Percentiles rank a stretch among this genome's conserved stretches.
These are phyloP conservation scores for Coleophora flavipennella DNA, from an alignment of 2,888 invertebrate genomes.

Conservation along the genomic window DNA sequence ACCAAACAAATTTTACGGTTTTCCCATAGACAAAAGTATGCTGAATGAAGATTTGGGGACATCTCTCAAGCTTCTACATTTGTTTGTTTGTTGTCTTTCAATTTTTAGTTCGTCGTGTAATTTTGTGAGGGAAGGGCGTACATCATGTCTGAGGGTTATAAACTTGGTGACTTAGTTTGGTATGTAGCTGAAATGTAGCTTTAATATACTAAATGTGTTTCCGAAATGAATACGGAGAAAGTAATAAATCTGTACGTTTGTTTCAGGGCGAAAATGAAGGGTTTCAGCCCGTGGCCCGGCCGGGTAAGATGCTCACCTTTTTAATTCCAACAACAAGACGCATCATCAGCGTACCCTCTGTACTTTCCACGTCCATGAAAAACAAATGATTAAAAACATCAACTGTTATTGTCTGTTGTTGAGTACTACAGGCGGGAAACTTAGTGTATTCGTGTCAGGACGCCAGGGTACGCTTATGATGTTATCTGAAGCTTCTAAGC, in stretches of 20 bases:
- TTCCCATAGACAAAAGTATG: conserved; percentile 32
- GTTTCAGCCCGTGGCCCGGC: conserved; percentile 97
- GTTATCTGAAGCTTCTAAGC: neutral
- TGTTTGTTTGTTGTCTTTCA: conserved; percentile 27
- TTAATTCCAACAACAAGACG: neutral
- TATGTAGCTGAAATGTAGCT: conserved; percentile 38
- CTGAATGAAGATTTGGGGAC: too few species aligned
- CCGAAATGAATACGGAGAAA: conserved; percentile 31
- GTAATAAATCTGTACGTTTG: conserved; percentile 34
- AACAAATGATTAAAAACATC: too few species aligned
- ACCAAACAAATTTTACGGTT: conserved; percentile 2
- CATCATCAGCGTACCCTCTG: too few species aligned
- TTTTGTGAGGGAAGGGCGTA: conserved; percentile 34
- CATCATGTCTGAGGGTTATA: conserved; percentile 56
- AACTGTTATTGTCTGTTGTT: neutral
- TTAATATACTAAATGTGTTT: conserved; percentile 29
- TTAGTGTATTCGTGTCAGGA: conserved; percentile 20
- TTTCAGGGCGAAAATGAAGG: conserved; percentile 98
- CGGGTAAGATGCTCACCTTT: conserved; percentile 82
- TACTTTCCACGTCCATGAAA: too few species aligned
- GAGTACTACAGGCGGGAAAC: conserved; percentile 39
- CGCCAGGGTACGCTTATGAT: conserved; percentile 10
- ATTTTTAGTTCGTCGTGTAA: conserved; percentile 61
- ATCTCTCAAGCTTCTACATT: conserved; percentile 20
- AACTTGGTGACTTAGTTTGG: conserved; percentile 72